Base-by-base conservation (phyloP, 2,888 invertebrate genomes). In the Galerucella nymphaeae region DNA sequence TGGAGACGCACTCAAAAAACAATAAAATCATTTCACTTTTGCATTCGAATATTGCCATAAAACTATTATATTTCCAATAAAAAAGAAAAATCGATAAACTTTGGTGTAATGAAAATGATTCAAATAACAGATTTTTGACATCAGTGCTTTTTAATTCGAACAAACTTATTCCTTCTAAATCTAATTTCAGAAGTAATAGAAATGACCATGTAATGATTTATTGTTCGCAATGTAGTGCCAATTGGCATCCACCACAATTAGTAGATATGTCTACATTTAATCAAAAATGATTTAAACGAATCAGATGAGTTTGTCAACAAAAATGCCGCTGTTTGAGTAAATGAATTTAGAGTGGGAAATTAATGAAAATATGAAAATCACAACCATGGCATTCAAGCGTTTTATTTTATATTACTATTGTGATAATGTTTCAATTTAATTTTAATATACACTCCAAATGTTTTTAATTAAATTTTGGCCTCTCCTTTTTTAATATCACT, bases 1-100 rank as follows among this genome's bases (percentile, higher is more conserved):
- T 68, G 50, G 68, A 68, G 62, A 48, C 20, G 61, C 61, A 20
- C 68, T 68, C 14, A 68, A 68, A 68, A 68, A 68, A 68, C 68
- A 68, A 68, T 68, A 53, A 58, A 61, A 53, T 68, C 53, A 48
- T 61, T 62, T 66, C 50, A 41, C 61, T 68, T 53, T 53, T 62
- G 68, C 68, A 68, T 68, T 68, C 50, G 53, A 68, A 68, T 68
- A 48, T 62, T 45, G 41, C 62, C 53, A 53, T 68, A 68, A 68
- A 68, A 68, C 23, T 58, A 58, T 58, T 23, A 13, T 14, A 30
- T 14, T 30, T 23, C 13, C 58, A 58, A 30, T 58, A 30, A 58
- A 30, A 58, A 58, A 30, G 58, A 58, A 11, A n/a, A 58, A 58
- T 58, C 13, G 58, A 9, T 14, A 30, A 58, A 58, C 30, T 58